Base-by-base conservation (phyloP, 2,888 invertebrate genomes). In the Agrilus cyanescens region DNA sequence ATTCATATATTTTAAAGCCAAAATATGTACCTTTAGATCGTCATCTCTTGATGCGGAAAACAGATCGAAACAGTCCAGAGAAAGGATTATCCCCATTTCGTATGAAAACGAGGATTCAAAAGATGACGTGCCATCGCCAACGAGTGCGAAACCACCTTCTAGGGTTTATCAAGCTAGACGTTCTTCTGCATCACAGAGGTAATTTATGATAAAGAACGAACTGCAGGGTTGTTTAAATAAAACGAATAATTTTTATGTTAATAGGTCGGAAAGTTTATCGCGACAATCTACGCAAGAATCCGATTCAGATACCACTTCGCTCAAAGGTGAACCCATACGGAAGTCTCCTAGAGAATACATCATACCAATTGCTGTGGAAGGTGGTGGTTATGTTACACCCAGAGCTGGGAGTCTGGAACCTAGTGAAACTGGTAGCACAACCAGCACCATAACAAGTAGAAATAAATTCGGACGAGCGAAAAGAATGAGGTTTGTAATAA, bases 291-390 rank as follows among this genome's bases (percentile, higher is more conserved):
- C 81, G 1, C 72, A 72, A 46, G 80, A 81, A 47, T 80, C 82
- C 8, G 86, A 88, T 54, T 81, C 83, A 0, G 80, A 78, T 51
- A 73, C 71, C 53, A 73, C 65, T 52, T 67, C 68, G 10, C 67
- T 71, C 6, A 72, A 73, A 15, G 71, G 72, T 55, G 82, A 84
- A 62, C 85, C 87, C 5, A 88, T 89, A 59, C 81, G 85, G 61
- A 90, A 89, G 68, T 87, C 87, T 12, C 87, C 89, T 12, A 74
- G 90, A 34, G 90, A 91, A 68, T 89, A 87, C 60, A 89, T 91
- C 57, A 90, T 91, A 65, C 90, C 90, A n/a, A 90, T 91, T 58
- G 87, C 88, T 13, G 83, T 90, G 42, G 90, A 91, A 65, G 90
- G 89, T 53, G 88, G 87, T 47, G 89, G 88, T 47, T 86, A 82